These are phyloP conservation scores for Leuciscus idus DNA, from an alignment of 2,113 vertebrate genomes.

Conservation along the genomic window DNA sequence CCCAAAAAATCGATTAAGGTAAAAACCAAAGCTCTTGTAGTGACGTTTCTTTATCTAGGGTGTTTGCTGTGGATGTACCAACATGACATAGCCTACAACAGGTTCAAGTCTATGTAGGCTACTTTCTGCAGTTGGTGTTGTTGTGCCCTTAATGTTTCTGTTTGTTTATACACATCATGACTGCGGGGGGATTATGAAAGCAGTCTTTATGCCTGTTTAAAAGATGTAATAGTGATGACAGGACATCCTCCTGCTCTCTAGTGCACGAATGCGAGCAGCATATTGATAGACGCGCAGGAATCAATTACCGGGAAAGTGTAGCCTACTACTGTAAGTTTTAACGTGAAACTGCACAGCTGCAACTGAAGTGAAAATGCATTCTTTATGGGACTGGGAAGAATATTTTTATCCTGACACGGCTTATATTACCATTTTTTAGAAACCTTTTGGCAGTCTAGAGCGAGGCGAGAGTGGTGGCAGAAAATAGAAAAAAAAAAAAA, in stretches of 20 bases:
- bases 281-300: background rate
- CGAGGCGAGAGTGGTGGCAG: slow-evolving; percentile 15
- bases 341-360: slow-evolving; percentile 9
- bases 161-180: slow-evolving; percentile 2
- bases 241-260: slow-evolving; percentile 3
- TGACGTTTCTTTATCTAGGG: background rate
- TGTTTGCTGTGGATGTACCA: background rate
- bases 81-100: background rate
- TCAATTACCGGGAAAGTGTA: background rate
- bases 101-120: background rate
- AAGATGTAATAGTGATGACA: slow-evolving; percentile 41
- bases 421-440: slow-evolving; percentile 33
- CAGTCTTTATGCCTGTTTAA: background rate
- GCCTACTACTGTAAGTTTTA: background rate
- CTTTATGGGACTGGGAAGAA: background rate
- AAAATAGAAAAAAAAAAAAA: background rate
- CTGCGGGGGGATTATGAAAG: background rate
- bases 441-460: background rate
- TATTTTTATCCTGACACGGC: background rate
- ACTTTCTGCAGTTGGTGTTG: background rate
- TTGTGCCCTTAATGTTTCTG: slow-evolving; percentile 20
- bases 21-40: background rate
- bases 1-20: background rate
- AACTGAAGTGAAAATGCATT: slow-evolving; percentile 1
- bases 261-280: slow-evolving; percentile 14